Conservation (phyloP, 1,140 invertebrate species). For the Aphelenchoides avenae region DNA sequence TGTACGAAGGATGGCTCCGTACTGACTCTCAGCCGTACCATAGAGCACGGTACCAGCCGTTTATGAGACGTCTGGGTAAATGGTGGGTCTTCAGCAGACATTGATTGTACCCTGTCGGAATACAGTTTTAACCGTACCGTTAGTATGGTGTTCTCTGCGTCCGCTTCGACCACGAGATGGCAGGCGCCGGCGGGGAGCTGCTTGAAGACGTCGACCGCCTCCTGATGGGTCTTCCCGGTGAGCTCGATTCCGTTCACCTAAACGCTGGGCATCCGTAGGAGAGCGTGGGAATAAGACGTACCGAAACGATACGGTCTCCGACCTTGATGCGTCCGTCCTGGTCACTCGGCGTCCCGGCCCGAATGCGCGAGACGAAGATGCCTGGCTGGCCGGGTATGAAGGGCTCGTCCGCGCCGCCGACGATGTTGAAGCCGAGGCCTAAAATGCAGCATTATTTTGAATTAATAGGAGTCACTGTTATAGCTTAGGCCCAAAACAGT, state of each 20-base stretch:
- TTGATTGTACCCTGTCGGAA: too few relatives aligned
- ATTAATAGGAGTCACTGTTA: too few relatives aligned
- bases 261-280: constrained; percentile 20
- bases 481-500: too few relatives aligned
- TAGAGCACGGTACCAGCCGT: too few relatives aligned
- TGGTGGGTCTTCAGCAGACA: too few relatives aligned
- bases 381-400: constrained; percentile 60
- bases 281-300: constrained; percentile 6
- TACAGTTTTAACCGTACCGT: too few relatives aligned
- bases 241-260: constrained; percentile 39
- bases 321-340: constrained; percentile 59
- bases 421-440: constrained; percentile 63
- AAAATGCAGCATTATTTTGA: too few relatives aligned
- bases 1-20: too few relatives aligned
- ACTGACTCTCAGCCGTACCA: too few relatives aligned
- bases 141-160: constrained; percentile 19
- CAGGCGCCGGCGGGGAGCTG: constrained; percentile 13
- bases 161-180: constrained; percentile 18
- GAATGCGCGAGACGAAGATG: constrained; percentile 62
- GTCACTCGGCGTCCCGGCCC: constrained; percentile 60
- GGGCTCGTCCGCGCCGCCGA: constrained; percentile 61
- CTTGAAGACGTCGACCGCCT: constrained; percentile 45
- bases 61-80: too few relatives aligned
- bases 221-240: constrained; percentile 31
- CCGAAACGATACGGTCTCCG: constrained; percentile 57